Evolutionary conservation across 2,888 invertebrate species (phyloP), one percentile per base, ranked within the genome.

Genomic region (Caenorhabditis macrosperma): DNA sequence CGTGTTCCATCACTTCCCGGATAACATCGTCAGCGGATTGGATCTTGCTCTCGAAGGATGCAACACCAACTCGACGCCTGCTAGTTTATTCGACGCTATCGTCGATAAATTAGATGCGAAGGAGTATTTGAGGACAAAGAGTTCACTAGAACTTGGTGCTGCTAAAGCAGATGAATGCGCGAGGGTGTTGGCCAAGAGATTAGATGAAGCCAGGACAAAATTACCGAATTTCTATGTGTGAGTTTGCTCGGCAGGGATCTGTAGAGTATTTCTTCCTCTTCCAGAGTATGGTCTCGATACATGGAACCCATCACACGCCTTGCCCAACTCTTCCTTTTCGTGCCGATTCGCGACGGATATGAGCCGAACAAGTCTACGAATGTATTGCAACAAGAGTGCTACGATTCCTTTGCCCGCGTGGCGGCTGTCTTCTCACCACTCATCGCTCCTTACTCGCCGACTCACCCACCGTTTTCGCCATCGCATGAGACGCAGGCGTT

Each of bases 1-100:
- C 57, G 82, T 89, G 26, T 89, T 89, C 69, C 89, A 89, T 63
- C 85, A 85, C 17, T 89, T 88, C 57, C 89, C 89, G 2, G 67
- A 78, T 55, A 89, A 89, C 60, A 84, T 89, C 48, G 75, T 78
- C 7, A 67, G 72, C 59, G 89, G 88, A 22, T 63, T 89, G 24
- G 82, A 85, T 7, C 35, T 88, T 54, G 78, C 87, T 17, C 71
- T 89, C 20, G 81, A 82, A 55, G 89, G 89, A 3, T 86, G 86
- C 55, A 85, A 87, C 60, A 79, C 84, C 15, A 81, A 85, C 35
- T 71, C 81, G 48, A 86, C 87, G 15, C 88, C 89, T 6, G 57
- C 74, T 3, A 55, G 78, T 15, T 68, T 89, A 0, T 75, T 89
- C 48, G 80, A 83, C 12, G 61, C 67, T 10, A 78, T 86, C 50